Evolutionary conservation across 2,113 vertebrate genomes (phyloP).

Genomic region (Chitala chitala): DNA sequence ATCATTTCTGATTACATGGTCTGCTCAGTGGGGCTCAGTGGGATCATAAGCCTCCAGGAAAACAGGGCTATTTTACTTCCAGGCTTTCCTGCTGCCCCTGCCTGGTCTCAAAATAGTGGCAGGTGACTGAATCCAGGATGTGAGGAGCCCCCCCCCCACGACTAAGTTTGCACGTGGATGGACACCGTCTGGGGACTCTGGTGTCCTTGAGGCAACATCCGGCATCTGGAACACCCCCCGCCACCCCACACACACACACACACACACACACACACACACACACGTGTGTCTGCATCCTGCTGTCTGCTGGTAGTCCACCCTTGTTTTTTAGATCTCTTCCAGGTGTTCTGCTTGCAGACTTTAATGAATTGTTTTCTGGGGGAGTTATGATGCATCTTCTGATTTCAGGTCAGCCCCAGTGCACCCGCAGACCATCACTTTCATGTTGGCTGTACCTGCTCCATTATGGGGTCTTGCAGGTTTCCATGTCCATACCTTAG

Average conservation of each 20-base stretch:
- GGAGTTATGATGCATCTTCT: background rate
- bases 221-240: background rate
- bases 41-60: background rate
- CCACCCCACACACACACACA: background rate
- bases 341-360: conserved; percentile 4
- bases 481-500: background rate
- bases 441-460: background rate
- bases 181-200: background rate
- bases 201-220: conserved; percentile 7
- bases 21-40: background rate
- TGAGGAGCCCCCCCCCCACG: background rate
- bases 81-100: background rate
- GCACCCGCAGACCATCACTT: no score
- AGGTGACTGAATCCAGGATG: background rate
- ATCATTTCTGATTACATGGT: background rate
- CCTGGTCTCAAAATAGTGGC: conserved; percentile 2
- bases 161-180: background rate
- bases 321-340: background rate
- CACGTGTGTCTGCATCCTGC: conserved; percentile 2
- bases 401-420: no score
- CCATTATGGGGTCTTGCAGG: background rate
- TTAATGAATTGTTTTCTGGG: background rate
- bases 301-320: background rate
- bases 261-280: no score
- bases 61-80: conserved; percentile 12